Evolutionary conservation across 2,113 vertebrate genomes (phyloP), one percentile per base, ranked within the genome.

Genomic region (Chionodraco myersi): DNA sequence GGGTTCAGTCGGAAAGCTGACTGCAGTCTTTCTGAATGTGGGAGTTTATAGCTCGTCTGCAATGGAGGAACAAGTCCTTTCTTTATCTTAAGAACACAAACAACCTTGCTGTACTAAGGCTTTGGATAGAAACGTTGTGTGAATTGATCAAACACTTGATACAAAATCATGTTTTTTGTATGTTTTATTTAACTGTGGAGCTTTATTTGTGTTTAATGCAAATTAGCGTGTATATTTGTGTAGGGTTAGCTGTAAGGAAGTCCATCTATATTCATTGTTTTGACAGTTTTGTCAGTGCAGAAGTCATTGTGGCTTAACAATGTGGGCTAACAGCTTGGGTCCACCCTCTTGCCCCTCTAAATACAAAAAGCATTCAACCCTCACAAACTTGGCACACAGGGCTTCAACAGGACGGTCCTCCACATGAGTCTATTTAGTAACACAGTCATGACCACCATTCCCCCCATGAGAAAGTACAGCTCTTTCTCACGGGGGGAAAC

Each of bases 371-470:
- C 75, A 60, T 79, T 87, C 70, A 76, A 2, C 64, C 76, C 73
- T 73, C 72, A 81, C 78, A 85, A 80, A 86, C 81, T 92, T 93
- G 92, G 92, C 92, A 84, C 80, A 41, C 15, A n/a, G 66, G 67
- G 72, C 47, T 26, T 18, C 14, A 61, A 69, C 71, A 23, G 84
- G 76, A 72, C 36, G 57, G 47, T 54, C 81, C 78, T 78, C 83
- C 45, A 6, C 88, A 84, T 84, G 85, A 81, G 83, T 85, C 91
- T 92, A 30, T 90, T 95, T 92, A 92, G 93, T 89, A 94, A 89
- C 86, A 87, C 89, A 85, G 86, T 92, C 91, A 93, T 90, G 92
- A 85, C 88, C 84, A 14, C 54, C 60, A 63, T 72, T 86, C 85
- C 64, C 69, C 73, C 84, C 74, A 72, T 91, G 91, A 91, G 93